phyloP scores from a whole-genome alignment of 2,113 vertebrate genomes.

The Trichechus manatus region DNA sequence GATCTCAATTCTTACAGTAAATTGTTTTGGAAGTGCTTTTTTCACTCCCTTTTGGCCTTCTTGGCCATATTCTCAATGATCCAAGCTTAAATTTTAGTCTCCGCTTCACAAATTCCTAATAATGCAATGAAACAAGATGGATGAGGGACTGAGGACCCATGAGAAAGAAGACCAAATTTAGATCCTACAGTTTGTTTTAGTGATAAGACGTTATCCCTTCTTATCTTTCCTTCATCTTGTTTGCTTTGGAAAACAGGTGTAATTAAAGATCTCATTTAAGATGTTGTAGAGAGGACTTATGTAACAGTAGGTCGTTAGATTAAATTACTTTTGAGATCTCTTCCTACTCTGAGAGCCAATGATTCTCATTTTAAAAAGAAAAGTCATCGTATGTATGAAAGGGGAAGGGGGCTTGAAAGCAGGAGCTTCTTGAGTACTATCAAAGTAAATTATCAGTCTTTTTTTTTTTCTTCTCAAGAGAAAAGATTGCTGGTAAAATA shows the following conservation, averaged over 20 bases:
- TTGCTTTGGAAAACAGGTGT: background rate
- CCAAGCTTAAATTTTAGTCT: slow-evolving; percentile 4
- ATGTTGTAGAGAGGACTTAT: background rate
- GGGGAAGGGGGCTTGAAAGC: background rate
- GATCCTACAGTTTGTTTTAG: background rate
- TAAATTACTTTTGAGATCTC: slow-evolving; percentile 24
- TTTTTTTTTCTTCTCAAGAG: background rate
- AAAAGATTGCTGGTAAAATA: background rate
- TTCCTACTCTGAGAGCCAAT: background rate
- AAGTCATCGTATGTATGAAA: background rate
- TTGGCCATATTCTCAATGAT: background rate
- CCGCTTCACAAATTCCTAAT: background rate
- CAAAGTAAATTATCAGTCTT: background rate
- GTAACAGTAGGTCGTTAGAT: background rate
- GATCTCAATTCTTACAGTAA: slow-evolving; percentile 31
- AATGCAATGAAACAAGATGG: background rate
- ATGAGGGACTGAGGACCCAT: background rate
- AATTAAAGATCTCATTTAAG: background rate
- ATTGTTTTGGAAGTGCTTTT: background rate
- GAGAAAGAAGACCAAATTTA: background rate
- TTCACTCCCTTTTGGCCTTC: background rate
- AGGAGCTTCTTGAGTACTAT: background rate
- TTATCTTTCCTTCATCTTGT: background rate
- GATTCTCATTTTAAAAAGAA: slow-evolving; percentile 52
- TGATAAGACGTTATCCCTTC: background rate